Conservation (phyloP, 2,888 invertebrate genomes). For the Epsilonema sp. region DNA sequence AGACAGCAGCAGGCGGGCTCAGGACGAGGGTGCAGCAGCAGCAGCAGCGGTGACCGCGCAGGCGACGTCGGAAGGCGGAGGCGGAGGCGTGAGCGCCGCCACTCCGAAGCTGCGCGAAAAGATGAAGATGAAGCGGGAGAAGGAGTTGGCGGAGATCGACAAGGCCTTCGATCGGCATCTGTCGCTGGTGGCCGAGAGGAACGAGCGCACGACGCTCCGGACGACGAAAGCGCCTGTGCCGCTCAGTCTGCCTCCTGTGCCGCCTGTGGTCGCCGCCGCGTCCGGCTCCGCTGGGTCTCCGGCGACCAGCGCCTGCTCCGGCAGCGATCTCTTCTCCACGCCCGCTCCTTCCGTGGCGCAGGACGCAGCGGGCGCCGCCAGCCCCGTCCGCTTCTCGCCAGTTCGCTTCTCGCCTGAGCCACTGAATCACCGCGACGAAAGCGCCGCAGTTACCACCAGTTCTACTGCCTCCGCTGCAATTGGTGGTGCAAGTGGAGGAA, state of each 20-base stretch:
- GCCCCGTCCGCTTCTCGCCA: neutral
- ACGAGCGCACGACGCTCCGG: neutral
- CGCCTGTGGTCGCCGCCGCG: neutral
- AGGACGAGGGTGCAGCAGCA: too few relatives aligned
- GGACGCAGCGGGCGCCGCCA: neutral
- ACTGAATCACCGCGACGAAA: neutral
- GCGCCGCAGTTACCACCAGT: too few relatives aligned
- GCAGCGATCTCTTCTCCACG: too few relatives aligned
- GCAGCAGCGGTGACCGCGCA: neutral
- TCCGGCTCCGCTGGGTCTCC: neutral
- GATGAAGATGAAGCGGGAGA: conserved; percentile 1
- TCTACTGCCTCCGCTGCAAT: too few relatives aligned
- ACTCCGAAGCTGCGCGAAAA: conserved; percentile 6
- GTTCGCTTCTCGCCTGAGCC: conserved; percentile 3
- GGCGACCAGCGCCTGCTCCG: too few relatives aligned
- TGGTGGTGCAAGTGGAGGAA: too few relatives aligned
- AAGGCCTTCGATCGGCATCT: conserved; percentile 5
- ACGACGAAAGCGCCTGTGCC: neutral
- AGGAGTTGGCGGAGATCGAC: conserved; percentile 7
- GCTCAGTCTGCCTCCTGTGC: neutral
- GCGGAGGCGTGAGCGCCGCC: neutral
- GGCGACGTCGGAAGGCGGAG: neutral
- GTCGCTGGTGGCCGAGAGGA: conserved; percentile 4
- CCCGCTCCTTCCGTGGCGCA: neutral
- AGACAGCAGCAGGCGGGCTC: too few relatives aligned